Conservation (phyloP, 2,797 vertebrate genomes). For the Thalassophryne amazonica region DNA sequence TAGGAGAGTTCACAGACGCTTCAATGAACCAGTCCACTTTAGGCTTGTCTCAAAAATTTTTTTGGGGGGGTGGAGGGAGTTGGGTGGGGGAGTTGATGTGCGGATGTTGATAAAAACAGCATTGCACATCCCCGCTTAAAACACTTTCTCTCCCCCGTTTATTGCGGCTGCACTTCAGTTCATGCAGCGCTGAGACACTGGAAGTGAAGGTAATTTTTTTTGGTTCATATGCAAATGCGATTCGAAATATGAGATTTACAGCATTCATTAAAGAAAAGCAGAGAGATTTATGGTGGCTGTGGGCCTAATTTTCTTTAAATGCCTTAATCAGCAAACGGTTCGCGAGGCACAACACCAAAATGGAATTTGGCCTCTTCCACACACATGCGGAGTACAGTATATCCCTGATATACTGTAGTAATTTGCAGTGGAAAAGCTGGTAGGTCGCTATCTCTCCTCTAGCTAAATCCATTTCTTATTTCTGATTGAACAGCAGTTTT, state of each 20-base stretch:
- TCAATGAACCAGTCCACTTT: conserved; percentile 22
- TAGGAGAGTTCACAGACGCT: conserved; percentile 18
- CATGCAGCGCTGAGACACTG: conserved; percentile 12
- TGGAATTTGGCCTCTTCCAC: conserved; percentile 15
- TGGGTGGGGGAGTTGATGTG: conserved; percentile 25
- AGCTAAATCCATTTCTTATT: conserved; percentile 24
- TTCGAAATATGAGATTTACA: conserved; percentile 43
- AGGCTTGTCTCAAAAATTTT: conserved; percentile 5
- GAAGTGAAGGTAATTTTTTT: conserved; percentile 55
- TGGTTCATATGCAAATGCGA: conserved; percentile 61
- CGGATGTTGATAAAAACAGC: conserved; percentile 39
- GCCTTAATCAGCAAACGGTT: conserved; percentile 58
- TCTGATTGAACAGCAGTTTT: conserved; percentile 14
- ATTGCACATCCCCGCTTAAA: conserved; percentile 21
- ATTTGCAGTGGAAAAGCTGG: conserved; percentile 8
- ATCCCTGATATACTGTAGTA: conserved; percentile 3
- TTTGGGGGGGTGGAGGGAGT: too few species aligned
- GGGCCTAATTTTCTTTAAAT: conserved; percentile 59
- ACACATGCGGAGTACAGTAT: not conserved
- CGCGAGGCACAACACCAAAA: conserved; percentile 35
- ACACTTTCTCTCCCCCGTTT: conserved; percentile 25
- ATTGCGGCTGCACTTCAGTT: conserved; percentile 33
- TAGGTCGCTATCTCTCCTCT: conserved; percentile 23
- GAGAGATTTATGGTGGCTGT: conserved; percentile 40
- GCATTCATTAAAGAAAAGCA: conserved; percentile 48